phyloP scores from a whole-genome alignment of 2,888 invertebrate genomes.

The Ochlodes sylvanus region DNA sequence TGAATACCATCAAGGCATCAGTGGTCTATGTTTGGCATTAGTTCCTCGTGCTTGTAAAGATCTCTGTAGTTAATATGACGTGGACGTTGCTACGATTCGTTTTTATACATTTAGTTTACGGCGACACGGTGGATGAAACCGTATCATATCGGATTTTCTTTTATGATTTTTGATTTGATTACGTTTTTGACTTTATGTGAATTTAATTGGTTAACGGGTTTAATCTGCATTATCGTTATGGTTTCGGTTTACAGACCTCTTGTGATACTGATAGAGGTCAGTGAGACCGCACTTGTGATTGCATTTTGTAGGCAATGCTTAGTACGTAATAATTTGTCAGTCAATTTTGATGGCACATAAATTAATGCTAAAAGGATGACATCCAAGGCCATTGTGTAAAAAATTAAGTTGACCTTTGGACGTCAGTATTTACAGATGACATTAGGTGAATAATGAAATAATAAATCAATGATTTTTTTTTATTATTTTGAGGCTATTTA shows the following conservation, averaged over 20 bases:
- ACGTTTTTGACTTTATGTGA: neutral
- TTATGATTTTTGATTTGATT: neutral
- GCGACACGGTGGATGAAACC: neutral
- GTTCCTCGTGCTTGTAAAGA: conserved; percentile 26
- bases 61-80: conserved; percentile 27
- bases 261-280: too few species aligned
- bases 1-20: too few species aligned
- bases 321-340: too few species aligned
- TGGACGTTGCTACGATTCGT: neutral
- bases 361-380: too few species aligned
- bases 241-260: too few species aligned
- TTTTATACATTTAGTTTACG: neutral
- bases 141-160: neutral
- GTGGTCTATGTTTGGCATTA: conserved; percentile 3
- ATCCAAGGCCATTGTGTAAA: too few species aligned
- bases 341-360: too few species aligned
- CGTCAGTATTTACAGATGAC: conserved; percentile 1
- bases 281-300: too few species aligned
- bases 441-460: neutral
- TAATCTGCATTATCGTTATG: too few species aligned
- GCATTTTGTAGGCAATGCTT: too few species aligned
- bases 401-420: neutral
- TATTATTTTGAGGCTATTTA: conserved; percentile 9
- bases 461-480: neutral
- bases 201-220: too few species aligned